Conservation (phyloP, 1,140 invertebrate species). For the Callitettix versicolor region DNA sequence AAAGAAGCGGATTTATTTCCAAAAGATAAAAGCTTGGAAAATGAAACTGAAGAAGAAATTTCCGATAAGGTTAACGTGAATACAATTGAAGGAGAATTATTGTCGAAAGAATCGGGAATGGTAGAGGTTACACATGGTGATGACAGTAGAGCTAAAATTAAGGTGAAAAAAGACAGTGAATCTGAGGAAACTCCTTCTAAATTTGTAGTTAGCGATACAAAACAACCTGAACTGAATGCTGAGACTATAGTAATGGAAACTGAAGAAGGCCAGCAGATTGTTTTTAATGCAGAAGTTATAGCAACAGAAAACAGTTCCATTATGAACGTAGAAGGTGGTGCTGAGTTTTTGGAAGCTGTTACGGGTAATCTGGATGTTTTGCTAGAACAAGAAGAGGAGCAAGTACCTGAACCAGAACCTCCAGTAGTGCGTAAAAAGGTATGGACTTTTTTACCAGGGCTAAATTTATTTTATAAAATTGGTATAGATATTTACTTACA, state of each 20-base stretch:
- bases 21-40: background rate
- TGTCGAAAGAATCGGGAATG: constrained; percentile 26
- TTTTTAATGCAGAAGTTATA: background rate
- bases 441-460: too few relatives aligned
- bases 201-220: constrained; percentile 14
- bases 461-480: too few relatives aligned
- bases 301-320: background rate
- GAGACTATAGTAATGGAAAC: constrained; percentile 16
- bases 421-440: too few relatives aligned
- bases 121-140: constrained; percentile 24
- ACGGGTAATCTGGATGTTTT: constrained; percentile 4
- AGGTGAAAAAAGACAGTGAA: background rate
- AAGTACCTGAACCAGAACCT: too few relatives aligned
- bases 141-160: constrained; percentile 22
- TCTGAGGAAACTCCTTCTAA: too few relatives aligned
- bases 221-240: constrained; percentile 9
- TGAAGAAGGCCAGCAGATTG: constrained; percentile 20
- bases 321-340: constrained; percentile 4
- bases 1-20: background rate
- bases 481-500: too few relatives aligned
- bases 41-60: background rate
- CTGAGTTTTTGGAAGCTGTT: constrained; percentile 6
- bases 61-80: background rate
- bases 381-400: background rate
- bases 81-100: background rate